Evolutionary conservation across 1,140 invertebrate species (phyloP).

Genomic region (Polyergus mexicanus): DNA sequence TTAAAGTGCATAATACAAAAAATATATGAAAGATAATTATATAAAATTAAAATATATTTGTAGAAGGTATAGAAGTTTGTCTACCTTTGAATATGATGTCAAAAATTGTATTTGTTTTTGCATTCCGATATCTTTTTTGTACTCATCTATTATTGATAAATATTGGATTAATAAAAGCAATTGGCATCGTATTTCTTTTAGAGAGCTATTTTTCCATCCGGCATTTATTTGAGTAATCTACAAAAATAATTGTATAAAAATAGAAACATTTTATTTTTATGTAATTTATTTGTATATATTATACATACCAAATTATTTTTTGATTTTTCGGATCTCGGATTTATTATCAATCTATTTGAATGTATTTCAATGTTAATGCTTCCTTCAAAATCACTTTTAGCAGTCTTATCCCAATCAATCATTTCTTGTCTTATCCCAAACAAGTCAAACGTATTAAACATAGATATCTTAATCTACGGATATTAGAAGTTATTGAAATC

Average conservation of each 20-base stretch:
- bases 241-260: slow-evolving; percentile 38
- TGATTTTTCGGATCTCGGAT: slow-evolving; percentile 61
- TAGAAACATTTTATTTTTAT: background rate
- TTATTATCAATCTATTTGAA: slow-evolving; percentile 74
- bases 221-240: slow-evolving; percentile 77
- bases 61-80: background rate
- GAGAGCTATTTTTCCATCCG: slow-evolving; percentile 70
- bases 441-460: slow-evolving; percentile 75
- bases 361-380: slow-evolving; percentile 75
- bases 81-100: slow-evolving; percentile 75
- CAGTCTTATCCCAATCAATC: slow-evolving; percentile 66
- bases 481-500: slow-evolving; percentile 28
- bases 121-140: slow-evolving; percentile 68
- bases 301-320: slow-evolving; percentile 78
- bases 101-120: slow-evolving; percentile 70
- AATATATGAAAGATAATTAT: slow-evolving; percentile 1
- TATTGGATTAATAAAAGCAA: slow-evolving; percentile 78
- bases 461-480: slow-evolving; percentile 66
- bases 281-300: slow-evolving; percentile 12
- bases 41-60: slow-evolving; percentile 17
- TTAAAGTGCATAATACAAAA: slow-evolving; percentile 24
- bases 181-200: slow-evolving; percentile 79
- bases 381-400: slow-evolving; percentile 76
- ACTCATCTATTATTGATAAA: slow-evolving; percentile 76
- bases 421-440: slow-evolving; percentile 77